phyloP scores from a whole-genome alignment of 2,888 invertebrate genomes.

The Petrolisthes cinctipes region DNA sequence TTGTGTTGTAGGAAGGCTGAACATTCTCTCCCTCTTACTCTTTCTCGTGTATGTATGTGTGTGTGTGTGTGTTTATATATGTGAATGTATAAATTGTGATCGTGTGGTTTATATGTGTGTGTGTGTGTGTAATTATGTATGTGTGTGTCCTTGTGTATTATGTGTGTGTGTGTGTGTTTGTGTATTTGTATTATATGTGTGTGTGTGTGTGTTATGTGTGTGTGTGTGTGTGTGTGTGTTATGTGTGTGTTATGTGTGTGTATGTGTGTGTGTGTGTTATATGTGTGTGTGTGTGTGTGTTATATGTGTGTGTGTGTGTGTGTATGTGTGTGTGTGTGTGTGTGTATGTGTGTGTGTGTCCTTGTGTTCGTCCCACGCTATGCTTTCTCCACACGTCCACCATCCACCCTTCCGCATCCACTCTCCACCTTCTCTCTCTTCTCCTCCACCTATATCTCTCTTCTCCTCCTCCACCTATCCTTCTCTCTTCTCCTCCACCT shows the following conservation, averaged over 20 bases:
- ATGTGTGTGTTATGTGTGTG: too few relatives aligned
- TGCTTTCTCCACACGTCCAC: background rate
- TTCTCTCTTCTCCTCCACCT: too few relatives aligned
- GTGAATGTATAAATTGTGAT: background rate
- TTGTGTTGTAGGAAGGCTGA: too few relatives aligned
- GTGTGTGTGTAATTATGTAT: background rate
- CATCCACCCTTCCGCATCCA: background rate
- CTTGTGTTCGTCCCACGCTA: slow-evolving; percentile 6
- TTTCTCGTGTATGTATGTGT: slow-evolving; percentile 4
- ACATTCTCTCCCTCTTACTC: too few relatives aligned
- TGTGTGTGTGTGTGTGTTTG: too few relatives aligned
- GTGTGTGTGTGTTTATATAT: background rate
- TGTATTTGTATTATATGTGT: too few relatives aligned
- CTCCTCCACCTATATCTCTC: background rate
- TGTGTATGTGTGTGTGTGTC: background rate
- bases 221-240: too few relatives aligned
- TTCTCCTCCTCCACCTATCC: too few relatives aligned
- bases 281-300: background rate
- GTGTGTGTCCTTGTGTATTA: too few relatives aligned
- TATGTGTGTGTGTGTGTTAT: slow-evolving; percentile 17
- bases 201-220: too few relatives aligned
- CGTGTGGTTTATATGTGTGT: background rate
- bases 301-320: background rate
- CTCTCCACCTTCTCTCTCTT: background rate
- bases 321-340: background rate